Evolutionary conservation across 37 sponge, comb jelly and placozoan species (phyloP), one percentile per base, ranked within the genome.

Genomic region (Geodia barretti): DNA sequence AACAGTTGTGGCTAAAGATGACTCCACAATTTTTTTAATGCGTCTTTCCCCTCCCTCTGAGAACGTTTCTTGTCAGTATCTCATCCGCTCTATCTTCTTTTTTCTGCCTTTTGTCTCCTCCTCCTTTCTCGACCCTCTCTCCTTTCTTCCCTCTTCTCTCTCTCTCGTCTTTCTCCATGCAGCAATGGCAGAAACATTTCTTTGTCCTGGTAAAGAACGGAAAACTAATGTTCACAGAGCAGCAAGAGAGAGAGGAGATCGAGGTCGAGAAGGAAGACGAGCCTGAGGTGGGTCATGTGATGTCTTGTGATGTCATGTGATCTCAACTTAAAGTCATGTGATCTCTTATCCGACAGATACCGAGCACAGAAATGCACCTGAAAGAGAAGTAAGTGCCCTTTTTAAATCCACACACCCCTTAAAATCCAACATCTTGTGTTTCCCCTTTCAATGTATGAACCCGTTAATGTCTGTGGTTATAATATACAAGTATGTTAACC

Each of bases 181-280:
- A 91, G 92, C 77, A 74, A 62, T 96, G 97, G 97, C 67, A 76
- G 2, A 80, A 70, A 8, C 97, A 93, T 39, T 96, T 82, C 89
- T 96, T 96, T 88, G 97, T 96, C 24, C 82, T 96, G 62, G 91
- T 86, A n/a, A n/a, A n/a, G 17, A 28, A 79, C 30, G 72, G 82
- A 21, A 87, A 90, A 73, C 84, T 96, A 32, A 85, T 82, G 83
- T 96, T 90, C 77, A 90, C 92, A 7, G 80, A 84, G 34, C 88
- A 93, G 61, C 89, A 93, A 37, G 94, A 96, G 73, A 87, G 90
- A 36, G 80, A 81, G 69, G 85, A 84, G 39, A n/a, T n/a, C n/a
- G 94, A 96, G 40, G 58, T 70, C 5, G 90, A 91, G 64, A 72
- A 78, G 35, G 82, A 58, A 30, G 88, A 92, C 0, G 82, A 85